Evolutionary conservation across 2,113 vertebrate species (phyloP).

Genomic region (Anolis sagrei): DNA sequence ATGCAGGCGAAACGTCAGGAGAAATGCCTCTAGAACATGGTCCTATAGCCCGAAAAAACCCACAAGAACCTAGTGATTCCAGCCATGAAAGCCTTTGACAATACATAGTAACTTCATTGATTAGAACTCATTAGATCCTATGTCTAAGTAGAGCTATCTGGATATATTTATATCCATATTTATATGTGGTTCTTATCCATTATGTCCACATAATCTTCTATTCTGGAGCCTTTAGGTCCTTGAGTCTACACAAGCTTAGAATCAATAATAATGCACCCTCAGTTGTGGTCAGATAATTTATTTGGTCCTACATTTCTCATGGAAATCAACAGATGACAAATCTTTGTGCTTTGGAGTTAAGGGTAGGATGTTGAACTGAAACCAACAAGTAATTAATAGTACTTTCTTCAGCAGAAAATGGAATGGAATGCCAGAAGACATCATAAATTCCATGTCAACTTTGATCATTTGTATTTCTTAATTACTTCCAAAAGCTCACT

Average conservation of each 20-base stretch:
- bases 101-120: too few species aligned
- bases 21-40: too few species aligned
- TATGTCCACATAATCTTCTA: neutral
- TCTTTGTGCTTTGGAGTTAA: neutral
- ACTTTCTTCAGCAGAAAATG: neutral
- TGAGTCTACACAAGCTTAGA: neutral
- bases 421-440: neutral
- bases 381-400: neutral
- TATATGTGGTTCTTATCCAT: neutral
- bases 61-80: too few species aligned
- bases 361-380: neutral
- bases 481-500: conserved; percentile 18
- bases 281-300: neutral
- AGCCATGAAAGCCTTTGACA: too few species aligned
- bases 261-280: neutral
- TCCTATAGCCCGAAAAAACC: too few species aligned
- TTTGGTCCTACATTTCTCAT: neutral
- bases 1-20: too few species aligned
- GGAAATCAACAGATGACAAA: neutral
- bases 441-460: neutral
- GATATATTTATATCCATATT: too few species aligned
- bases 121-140: neutral
- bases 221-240: neutral
- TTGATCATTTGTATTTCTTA: neutral
- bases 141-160: neutral